These are phyloP conservation scores for Electrona antarctica DNA, from an alignment of 2,113 vertebrate species.

Conservation along the genomic window DNA sequence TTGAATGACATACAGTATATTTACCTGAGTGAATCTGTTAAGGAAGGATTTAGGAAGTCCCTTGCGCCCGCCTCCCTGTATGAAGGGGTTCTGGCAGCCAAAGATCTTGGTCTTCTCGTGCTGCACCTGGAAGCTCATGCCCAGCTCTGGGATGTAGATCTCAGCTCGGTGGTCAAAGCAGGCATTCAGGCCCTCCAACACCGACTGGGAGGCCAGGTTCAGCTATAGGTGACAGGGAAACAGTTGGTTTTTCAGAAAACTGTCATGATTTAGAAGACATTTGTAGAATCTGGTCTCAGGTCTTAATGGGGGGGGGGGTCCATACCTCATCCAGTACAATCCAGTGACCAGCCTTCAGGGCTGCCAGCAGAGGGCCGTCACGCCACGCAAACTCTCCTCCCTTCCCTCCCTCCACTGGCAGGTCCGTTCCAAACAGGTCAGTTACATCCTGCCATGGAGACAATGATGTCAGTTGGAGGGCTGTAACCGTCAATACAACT, in stretches of 20 bases:
- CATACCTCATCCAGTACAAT: slow-evolving; percentile 95
- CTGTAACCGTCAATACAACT: too few relatives aligned
- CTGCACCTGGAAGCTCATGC: slow-evolving; percentile 92
- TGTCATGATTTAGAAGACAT: too few relatives aligned
- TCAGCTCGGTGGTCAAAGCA: slow-evolving; percentile 98
- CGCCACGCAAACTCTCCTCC: slow-evolving; percentile 97
- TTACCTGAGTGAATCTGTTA: slow-evolving; percentile 96
- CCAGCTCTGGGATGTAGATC: slow-evolving; percentile 93
- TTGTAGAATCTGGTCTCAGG: too few relatives aligned
- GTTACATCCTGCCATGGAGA: slow-evolving; percentile 87
- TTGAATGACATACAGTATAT: not conserved
- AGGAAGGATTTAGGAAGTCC: slow-evolving; percentile 96
- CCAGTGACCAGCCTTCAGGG: slow-evolving; percentile 94
- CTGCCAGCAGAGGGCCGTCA: slow-evolving; percentile 92
- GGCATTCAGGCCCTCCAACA: slow-evolving; percentile 95
- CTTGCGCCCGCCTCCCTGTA: slow-evolving; percentile 94
- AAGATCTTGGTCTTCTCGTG: slow-evolving; percentile 95
- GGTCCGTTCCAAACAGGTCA: slow-evolving; percentile 95
- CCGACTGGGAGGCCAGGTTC: slow-evolving; percentile 96
- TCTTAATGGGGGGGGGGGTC: not conserved
- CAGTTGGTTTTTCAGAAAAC: too few relatives aligned
- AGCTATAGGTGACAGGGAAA: slow-evolving; percentile 72
- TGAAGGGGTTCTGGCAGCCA: slow-evolving; percentile 95
- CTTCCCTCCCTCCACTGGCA: slow-evolving; percentile 96
- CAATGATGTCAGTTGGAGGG: not conserved